Percentiles rank a stretch among this genome's conserved stretches.
phyloP scores from a whole-genome alignment of 2,113 vertebrate genomes.

The Anthoscopus minutus region DNA sequence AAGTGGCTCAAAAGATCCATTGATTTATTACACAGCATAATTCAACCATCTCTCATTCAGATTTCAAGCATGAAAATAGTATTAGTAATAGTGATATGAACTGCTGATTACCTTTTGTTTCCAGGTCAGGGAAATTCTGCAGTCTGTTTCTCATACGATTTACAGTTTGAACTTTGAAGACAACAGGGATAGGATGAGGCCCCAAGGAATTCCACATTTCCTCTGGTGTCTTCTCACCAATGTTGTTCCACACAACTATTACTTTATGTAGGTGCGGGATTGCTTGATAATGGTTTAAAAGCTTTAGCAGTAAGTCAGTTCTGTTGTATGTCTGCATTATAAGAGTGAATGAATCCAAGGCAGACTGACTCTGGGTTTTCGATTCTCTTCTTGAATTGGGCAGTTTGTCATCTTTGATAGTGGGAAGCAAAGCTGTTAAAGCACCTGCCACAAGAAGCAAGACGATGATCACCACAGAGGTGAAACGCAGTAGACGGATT shows the following conservation, averaged over 20 bases:
- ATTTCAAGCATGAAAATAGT: background rate
- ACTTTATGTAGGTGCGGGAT: constrained; percentile 82
- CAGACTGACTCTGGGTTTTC: constrained; percentile 52
- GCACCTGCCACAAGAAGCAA: constrained; percentile 75
- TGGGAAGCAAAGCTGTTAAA: constrained; percentile 76
- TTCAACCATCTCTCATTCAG: background rate
- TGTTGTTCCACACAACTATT: constrained; percentile 92
- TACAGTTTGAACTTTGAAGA: constrained; percentile 84
- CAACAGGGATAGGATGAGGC: constrained; percentile 86
- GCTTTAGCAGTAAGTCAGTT: constrained; percentile 86
- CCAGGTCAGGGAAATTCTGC: constrained; percentile 83
- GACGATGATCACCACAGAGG: constrained; percentile 68
- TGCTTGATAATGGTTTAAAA: constrained; percentile 93
- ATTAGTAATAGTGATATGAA: background rate
- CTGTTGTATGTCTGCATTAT: constrained; percentile 93
- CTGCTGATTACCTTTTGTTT: constrained; percentile 79
- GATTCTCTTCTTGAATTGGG: constrained; percentile 53
- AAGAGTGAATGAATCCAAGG: constrained; percentile 78
- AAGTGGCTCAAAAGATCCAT: background rate
- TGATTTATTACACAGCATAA: background rate
- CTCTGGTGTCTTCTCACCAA: constrained; percentile 79
- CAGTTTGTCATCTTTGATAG: constrained; percentile 74
- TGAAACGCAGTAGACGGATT: constrained; percentile 67
- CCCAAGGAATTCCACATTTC: constrained; percentile 85
- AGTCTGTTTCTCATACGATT: constrained; percentile 92